Percentiles rank a stretch among this genome's conserved stretches.
Conservation (phyloP, 2,888 invertebrate species). For the Mactromeris polynyma region DNA sequence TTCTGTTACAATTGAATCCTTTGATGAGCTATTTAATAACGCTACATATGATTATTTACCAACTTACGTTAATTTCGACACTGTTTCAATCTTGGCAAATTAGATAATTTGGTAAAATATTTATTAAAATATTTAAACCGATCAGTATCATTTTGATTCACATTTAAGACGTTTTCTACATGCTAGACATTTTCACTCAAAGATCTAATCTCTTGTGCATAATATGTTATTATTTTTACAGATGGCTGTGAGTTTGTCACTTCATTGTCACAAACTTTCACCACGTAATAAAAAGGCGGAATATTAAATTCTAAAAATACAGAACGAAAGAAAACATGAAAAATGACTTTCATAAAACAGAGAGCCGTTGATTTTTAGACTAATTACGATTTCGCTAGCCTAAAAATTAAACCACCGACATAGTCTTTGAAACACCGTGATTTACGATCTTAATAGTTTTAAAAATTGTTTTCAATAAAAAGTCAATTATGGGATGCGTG, state of each 20-base stretch:
- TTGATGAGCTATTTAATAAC: too few species aligned
- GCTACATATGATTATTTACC: too few species aligned
- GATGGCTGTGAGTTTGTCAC: background rate
- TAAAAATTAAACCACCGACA: background rate
- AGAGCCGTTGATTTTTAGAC: background rate
- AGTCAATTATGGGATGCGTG: background rate
- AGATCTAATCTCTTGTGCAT: background rate
- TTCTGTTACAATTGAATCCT: too few species aligned
- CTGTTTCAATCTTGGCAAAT: too few species aligned
- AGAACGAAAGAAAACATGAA: background rate
- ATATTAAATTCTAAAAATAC: background rate
- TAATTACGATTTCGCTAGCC: background rate
- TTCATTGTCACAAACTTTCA: background rate
- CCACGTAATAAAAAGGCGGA: background rate
- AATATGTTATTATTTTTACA: background rate
- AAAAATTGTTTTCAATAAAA: background rate
- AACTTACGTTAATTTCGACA: too few species aligned
- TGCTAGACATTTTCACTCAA: too few species aligned
- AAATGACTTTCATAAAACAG: slow-evolving; percentile 4
- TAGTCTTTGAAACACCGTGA: background rate
- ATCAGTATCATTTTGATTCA: too few species aligned
- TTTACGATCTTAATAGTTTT: background rate
- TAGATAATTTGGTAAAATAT: too few species aligned
- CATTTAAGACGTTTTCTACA: too few species aligned
- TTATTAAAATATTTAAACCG: too few species aligned